These are phyloP conservation scores for Drosophila prosaltans DNA, from an alignment of 1,140 invertebrate species.

Conservation along the genomic window DNA sequence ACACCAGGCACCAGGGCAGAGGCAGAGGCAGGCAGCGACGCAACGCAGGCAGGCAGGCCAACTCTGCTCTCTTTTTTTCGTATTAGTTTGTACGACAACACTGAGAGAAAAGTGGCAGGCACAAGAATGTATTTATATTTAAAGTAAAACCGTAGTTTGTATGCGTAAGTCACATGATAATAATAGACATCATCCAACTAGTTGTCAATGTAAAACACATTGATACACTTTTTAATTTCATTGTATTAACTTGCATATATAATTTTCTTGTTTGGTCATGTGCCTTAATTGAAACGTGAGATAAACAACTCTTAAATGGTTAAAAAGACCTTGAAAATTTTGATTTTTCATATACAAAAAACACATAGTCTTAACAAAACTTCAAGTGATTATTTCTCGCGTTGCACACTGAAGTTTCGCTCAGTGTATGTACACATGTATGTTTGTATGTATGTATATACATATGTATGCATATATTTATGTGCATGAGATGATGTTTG, in stretches of 20 bases:
- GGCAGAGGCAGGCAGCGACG: constrained; percentile 51
- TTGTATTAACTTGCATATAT: too few relatives aligned
- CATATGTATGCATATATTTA: constrained; percentile 54
- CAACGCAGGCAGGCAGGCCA: constrained; percentile 53
- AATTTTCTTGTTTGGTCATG: too few relatives aligned
- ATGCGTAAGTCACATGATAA: background rate
- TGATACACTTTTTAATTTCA: too few relatives aligned
- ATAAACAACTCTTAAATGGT: too few relatives aligned
- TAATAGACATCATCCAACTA: too few relatives aligned
- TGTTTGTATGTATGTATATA: constrained; percentile 1
- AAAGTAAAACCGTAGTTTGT: background rate
- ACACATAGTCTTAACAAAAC: too few relatives aligned
- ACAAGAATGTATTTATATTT: background rate
- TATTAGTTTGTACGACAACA: constrained; percentile 19
- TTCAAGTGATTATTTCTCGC: too few relatives aligned
- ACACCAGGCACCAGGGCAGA: constrained; percentile 22
- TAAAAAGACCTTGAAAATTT: too few relatives aligned
- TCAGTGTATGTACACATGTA: constrained; percentile 39
- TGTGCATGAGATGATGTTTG: constrained; percentile 33
- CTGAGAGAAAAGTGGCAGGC: background rate
- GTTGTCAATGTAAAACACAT: too few relatives aligned
- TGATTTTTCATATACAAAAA: too few relatives aligned
- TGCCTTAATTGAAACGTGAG: too few relatives aligned
- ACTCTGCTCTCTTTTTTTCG: constrained; percentile 49
- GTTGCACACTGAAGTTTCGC: background rate